Percentiles rank a stretch among this genome's conserved stretches.
Conservation (phyloP, 2,888 invertebrate genomes). For the Norana najaformis region DNA sequence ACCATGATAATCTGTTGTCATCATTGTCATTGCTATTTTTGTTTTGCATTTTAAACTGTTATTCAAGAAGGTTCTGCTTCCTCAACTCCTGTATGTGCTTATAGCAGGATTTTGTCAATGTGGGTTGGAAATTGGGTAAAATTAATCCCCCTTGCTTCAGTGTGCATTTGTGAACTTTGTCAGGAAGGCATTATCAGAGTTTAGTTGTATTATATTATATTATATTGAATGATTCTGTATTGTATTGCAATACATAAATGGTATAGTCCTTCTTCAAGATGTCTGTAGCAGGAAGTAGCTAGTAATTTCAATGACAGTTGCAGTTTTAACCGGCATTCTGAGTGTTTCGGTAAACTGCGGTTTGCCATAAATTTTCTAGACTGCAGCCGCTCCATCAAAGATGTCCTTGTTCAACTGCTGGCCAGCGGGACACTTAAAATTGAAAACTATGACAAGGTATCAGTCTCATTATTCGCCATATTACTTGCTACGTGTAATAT, state of each 20-base stretch:
- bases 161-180: not conserved
- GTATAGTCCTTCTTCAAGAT: not conserved
- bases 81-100: too few relatives aligned
- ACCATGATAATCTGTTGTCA: too few relatives aligned
- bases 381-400: not conserved
- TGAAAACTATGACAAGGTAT: not conserved
- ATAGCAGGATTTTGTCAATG: too few relatives aligned
- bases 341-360: not conserved
- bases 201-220: not conserved
- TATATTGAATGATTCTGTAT: not conserved
- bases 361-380: not conserved
- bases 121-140: too few relatives aligned
- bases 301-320: not conserved
- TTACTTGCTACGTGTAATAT: not conserved
- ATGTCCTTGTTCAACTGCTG: not conserved
- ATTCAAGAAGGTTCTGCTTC: too few relatives aligned
- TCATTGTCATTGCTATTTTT: too few relatives aligned
- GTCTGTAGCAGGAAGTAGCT: not conserved
- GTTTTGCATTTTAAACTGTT: too few relatives aligned
- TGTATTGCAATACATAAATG: not conserved
- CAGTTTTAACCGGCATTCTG: not conserved
- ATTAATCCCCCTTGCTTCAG: too few relatives aligned
- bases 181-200: not conserved
- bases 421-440: not conserved
- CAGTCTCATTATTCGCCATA: not conserved